Evolutionary conservation across 1,140 invertebrate genomes (phyloP), one percentile per base, ranked within the genome.

Genomic region (Drosophila varians): DNA sequence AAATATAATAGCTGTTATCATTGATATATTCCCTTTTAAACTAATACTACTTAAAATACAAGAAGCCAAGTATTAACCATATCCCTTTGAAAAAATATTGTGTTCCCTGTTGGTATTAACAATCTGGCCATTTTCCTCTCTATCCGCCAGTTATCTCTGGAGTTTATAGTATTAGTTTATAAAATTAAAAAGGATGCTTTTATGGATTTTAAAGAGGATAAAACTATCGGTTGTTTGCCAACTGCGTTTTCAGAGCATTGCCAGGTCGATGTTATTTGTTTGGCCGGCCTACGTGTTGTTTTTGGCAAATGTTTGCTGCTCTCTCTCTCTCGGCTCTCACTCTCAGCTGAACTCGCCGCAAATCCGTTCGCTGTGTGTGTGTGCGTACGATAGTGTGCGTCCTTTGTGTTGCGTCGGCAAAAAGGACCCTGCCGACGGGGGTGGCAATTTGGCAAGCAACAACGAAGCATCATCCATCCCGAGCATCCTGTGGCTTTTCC

Each of bases 301-400:
- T 73, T 73, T 73, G 68, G 47, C 69, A 73, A 73, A 73, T 73
- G 69, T 72, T 73, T 73, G 69, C 23, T 48, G 28, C 46, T 14
- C 8, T 21, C 31, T 47, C 53, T 55, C 52, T 23, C 38, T 21
- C 19, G 34, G 51, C 38, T 54, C 38, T 45, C 14, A 19, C 36
- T 19, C 52, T 54, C 52, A 26, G 11, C 4, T 23, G 45, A n/a
- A n/a, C 25, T 31, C 21, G 9, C 19, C 6, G 19, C 2, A 7
- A 31, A 56, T 21, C 8, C 19, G 51, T 23, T n/a, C n/a, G n/a
- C n/a, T n/a, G n/a, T n/a, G n/a, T n/a, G n/a, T 40, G 34, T 40
- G 34, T 60, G 47, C 34, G 48, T 18, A 53, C 48, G 21, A 21
- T 21, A 4, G 21, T 4, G 23, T 45, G 61, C 38, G 46, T 66